These are phyloP conservation scores for Ptilonorhynchus violaceus DNA, from an alignment of 2,113 vertebrate species.

Conservation along the genomic window DNA sequence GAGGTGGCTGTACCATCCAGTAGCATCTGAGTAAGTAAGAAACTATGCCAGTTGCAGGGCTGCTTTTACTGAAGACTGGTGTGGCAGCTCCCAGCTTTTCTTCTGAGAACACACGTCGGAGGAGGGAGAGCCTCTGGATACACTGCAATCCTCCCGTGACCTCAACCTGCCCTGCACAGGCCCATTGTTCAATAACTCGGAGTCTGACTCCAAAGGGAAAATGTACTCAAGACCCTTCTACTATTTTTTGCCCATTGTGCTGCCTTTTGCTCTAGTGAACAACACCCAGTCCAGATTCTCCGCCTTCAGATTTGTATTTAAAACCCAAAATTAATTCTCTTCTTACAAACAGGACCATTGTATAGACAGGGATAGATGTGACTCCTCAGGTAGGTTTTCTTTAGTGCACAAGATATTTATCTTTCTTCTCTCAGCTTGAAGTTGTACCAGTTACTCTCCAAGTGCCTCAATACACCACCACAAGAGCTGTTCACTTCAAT, in stretches of 20 bases:
- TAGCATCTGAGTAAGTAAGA: neutral
- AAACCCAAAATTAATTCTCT: neutral
- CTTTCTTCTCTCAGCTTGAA: neutral
- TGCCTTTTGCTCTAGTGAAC: neutral
- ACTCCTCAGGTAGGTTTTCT: neutral
- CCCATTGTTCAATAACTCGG: neutral
- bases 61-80: neutral
- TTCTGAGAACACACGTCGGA: neutral
- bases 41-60: neutral
- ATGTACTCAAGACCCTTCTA: fast-evolving
- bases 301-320: neutral
- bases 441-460: neutral
- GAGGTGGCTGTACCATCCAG: neutral
- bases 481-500: neutral
- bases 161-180: neutral
- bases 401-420: fast-evolving
- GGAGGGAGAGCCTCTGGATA: fast-evolving
- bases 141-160: neutral
- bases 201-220: neutral
- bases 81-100: neutral
- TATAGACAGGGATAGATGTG: fast-evolving
- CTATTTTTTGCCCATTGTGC: neutral
- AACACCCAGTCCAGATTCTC: neutral
- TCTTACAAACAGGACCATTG: neutral
- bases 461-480: neutral